These are phyloP conservation scores for Sycobia sp. DNA, from an alignment of 1,140 invertebrate species.

Conservation along the genomic window DNA sequence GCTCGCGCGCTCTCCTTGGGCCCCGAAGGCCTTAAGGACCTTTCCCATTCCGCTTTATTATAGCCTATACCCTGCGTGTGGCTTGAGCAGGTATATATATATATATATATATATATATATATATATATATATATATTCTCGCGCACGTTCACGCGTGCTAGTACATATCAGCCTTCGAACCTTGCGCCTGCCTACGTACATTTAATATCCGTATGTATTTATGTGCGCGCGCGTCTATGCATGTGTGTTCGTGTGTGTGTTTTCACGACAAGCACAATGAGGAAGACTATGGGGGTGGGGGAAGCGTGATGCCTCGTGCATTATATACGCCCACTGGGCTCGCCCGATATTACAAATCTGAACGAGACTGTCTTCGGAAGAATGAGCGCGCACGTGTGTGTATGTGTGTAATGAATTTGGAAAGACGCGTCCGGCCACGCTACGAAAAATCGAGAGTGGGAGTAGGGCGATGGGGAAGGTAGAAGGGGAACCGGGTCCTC, in stretches of 20 bases:
- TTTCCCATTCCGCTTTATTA: constrained; percentile 20
- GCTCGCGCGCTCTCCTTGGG: background rate
- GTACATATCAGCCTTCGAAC: background rate
- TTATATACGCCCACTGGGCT: no score
- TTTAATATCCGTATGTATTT: constrained; percentile 3
- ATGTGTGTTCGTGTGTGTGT: no score
- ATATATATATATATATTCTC: no score
- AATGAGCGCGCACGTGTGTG: background rate
- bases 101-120: no score
- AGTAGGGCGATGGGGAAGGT: background rate
- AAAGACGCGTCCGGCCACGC: background rate
- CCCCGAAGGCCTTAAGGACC: constrained; percentile 17
- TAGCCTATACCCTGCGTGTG: background rate
- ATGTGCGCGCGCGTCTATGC: background rate
- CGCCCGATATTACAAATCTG: no score
- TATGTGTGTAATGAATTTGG: constrained; percentile 27
- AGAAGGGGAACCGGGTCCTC: background rate
- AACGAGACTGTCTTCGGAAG: no score
- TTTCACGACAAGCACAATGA: no score
- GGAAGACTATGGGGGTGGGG: no score
- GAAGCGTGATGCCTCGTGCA: no score
- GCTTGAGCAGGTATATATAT: no score
- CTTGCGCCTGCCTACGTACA: background rate
- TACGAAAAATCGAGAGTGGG: background rate
- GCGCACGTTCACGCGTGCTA: background rate